These are phyloP conservation scores for Apostichopus japonicus DNA, from an alignment of 35 echinoderm and acorn worm species.

Conservation along the genomic window DNA sequence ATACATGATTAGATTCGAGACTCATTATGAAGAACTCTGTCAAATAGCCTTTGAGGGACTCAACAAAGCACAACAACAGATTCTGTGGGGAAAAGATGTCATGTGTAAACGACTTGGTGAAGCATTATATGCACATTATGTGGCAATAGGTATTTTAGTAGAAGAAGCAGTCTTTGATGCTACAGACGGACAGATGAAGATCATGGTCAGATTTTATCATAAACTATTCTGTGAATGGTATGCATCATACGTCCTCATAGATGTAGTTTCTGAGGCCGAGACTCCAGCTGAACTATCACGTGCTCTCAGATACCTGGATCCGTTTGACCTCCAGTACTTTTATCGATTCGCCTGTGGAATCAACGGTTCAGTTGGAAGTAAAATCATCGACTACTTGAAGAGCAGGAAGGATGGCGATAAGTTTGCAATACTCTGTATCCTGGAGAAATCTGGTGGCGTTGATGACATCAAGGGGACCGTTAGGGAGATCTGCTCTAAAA, in stretches of 20 bases:
- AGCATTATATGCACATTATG: background rate
- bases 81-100: background rate
- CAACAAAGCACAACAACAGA: background rate
- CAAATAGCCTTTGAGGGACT: background rate
- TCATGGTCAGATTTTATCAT: slow-evolving; percentile 13
- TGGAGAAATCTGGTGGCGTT: no score
- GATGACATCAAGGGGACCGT: no score
- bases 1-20: background rate
- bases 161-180: background rate
- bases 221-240: slow-evolving; percentile 47
- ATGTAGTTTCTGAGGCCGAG: no score
- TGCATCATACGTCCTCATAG: background rate
- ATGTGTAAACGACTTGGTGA: background rate
- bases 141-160: background rate
- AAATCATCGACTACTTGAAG: no score
- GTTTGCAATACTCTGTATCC: no score
- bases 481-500: no score
- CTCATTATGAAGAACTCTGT: background rate
- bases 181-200: background rate
- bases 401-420: no score
- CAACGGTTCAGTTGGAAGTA: no score
- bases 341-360: no score
- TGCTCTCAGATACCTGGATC: no score
- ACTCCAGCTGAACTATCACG: no score
- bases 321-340: no score